Percentiles rank a stretch among this genome's conserved stretches.
Conservation (phyloP, 2,113 vertebrate genomes). For the Brienomyrus brachyistius region DNA sequence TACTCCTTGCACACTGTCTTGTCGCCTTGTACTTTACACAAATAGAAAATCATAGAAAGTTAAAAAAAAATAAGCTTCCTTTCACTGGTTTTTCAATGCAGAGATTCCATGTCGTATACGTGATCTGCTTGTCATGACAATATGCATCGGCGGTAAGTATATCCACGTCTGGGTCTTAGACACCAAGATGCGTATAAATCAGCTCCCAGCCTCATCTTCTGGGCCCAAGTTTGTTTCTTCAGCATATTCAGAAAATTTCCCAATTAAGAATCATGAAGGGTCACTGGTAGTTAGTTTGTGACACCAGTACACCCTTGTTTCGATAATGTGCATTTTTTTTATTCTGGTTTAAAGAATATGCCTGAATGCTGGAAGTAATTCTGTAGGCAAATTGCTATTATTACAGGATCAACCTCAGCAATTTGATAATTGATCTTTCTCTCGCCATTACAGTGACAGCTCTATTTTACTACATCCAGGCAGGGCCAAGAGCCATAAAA, state of each 20-base stretch:
- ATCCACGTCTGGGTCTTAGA: not conserved
- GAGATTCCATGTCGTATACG: not conserved
- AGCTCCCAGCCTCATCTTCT: not conserved
- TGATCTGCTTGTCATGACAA: not conserved
- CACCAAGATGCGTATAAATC: not conserved
- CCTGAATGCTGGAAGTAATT: not conserved
- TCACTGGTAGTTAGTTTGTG: not conserved
- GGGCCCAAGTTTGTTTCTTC: not conserved
- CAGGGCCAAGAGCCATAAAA: not conserved
- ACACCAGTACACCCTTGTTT: not conserved
- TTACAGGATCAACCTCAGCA: constrained; percentile 16
- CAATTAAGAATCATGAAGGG: not conserved
- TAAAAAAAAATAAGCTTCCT: not conserved
- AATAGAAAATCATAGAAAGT: not conserved
- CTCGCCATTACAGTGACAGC: constrained; percentile 4
- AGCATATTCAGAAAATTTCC: not conserved
- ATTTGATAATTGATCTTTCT: constrained; percentile 27
- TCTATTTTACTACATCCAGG: constrained; percentile 21
- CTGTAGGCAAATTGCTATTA: constrained; percentile 29
- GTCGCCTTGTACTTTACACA: not conserved
- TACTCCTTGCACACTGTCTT: not conserved
- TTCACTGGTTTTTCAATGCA: not conserved
- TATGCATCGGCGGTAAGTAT: not conserved
- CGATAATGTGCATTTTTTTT: not conserved
- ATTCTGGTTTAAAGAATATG: not conserved